Conservation (phyloP, 2,113 vertebrate genomes). For the Chamaetylas fuelleborni region DNA sequence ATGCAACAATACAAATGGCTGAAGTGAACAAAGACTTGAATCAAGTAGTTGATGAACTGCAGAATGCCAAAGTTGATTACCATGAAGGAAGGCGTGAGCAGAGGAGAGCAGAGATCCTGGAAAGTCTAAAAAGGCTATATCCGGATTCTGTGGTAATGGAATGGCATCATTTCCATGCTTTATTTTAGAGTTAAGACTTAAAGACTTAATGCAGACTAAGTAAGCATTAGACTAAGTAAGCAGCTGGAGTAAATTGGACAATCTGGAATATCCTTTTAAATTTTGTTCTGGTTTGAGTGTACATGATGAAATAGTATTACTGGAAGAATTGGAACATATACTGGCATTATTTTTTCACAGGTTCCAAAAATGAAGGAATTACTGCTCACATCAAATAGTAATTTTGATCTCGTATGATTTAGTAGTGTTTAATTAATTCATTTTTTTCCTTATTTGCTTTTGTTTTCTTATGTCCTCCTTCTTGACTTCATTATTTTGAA, state of each 20-base stretch:
- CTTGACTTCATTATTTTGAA: not conserved
- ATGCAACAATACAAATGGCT: constrained; percentile 63
- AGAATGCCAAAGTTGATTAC: constrained; percentile 83
- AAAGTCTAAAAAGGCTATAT: constrained; percentile 82
- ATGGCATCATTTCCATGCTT: not conserved
- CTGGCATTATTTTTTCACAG: not conserved
- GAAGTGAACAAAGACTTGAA: constrained; percentile 83
- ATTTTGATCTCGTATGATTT: not conserved
- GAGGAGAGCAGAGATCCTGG: constrained; percentile 83
- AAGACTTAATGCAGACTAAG: too few relatives aligned
- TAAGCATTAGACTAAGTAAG: not conserved
- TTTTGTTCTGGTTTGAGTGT: not conserved
- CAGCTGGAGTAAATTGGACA: not conserved
- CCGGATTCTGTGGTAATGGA: constrained; percentile 87
- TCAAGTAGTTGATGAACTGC: constrained; percentile 77
- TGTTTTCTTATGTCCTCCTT: not conserved
- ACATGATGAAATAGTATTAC: not conserved
- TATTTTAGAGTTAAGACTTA: not conserved
- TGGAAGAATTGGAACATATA: not conserved
- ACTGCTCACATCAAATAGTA: not conserved
- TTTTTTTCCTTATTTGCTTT: not conserved
- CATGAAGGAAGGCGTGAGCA: constrained; percentile 84
- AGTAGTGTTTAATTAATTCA: not conserved
- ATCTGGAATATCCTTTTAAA: not conserved
- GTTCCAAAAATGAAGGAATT: not conserved